These are phyloP conservation scores for Epiblema foenella DNA, from an alignment of 2,888 invertebrate species.

Conservation along the genomic window DNA sequence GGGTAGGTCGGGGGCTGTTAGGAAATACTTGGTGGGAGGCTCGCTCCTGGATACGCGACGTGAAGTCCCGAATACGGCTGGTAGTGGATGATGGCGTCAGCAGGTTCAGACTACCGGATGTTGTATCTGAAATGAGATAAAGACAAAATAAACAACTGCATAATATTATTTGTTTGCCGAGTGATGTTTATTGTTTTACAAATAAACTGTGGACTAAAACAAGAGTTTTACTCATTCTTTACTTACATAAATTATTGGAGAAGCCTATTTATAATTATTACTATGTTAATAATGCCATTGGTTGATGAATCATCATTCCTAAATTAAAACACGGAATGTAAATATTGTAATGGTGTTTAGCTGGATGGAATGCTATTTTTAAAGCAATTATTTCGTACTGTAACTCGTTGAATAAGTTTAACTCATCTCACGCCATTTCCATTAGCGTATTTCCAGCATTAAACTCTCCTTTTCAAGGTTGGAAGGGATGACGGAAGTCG, in stretches of 20 bases:
- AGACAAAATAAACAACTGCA: background rate
- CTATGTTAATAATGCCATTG: background rate
- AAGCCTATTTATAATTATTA: background rate
- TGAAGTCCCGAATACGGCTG: conserved; percentile 84
- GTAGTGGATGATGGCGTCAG: conserved; percentile 86
- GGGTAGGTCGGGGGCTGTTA: conserved; percentile 56
- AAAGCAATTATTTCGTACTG: too few species aligned
- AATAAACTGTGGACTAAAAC: background rate
- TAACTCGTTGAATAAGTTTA: too few species aligned
- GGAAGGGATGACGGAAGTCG: too few species aligned
- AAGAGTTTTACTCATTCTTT: background rate
- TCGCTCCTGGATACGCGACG: conserved; percentile 85
- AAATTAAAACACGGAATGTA: too few species aligned
- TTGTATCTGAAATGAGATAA: conserved; percentile 77
- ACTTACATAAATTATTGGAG: background rate
- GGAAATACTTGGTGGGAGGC: conserved; percentile 67
- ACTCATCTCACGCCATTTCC: too few species aligned
- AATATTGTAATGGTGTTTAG: background rate
- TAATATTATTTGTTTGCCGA: background rate
- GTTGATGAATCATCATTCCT: background rate
- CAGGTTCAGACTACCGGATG: conserved; percentile 87
- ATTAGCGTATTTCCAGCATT: too few species aligned
- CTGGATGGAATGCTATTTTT: background rate
- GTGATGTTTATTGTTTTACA: background rate
- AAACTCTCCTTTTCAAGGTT: too few species aligned